Percentiles rank a stretch among this genome's conserved stretches.
phyloP scores from a whole-genome alignment of 1,140 invertebrate species.

The Choristoneura fumiferana region DNA sequence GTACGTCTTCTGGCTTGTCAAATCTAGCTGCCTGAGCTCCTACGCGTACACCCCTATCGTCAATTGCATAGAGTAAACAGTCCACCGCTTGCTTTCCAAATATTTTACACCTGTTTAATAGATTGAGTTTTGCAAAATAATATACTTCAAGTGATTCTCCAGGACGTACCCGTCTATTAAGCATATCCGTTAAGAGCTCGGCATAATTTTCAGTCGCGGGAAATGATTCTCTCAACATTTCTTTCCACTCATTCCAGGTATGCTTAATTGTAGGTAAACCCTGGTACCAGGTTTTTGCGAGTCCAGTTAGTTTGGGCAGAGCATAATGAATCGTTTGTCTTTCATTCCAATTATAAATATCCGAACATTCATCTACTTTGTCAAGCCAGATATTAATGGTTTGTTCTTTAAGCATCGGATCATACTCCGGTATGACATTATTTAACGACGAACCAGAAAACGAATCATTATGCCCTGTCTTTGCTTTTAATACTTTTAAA shows the following conservation, averaged over 20 bases:
- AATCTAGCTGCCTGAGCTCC: slow-evolving; percentile 35
- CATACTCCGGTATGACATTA: too few relatives aligned
- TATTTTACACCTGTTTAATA: slow-evolving; percentile 39
- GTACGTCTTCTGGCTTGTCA: slow-evolving; percentile 29
- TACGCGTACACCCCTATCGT: slow-evolving; percentile 33
- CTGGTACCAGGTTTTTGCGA: background rate
- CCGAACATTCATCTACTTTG: too few relatives aligned
- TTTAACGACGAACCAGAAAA: too few relatives aligned
- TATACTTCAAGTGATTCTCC: slow-evolving; percentile 39
- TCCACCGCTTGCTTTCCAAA: slow-evolving; percentile 38
- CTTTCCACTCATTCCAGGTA: background rate
- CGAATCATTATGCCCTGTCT: background rate
- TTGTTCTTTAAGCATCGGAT: too few relatives aligned
- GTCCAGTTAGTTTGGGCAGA: too few relatives aligned
- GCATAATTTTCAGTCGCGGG: slow-evolving; percentile 37
- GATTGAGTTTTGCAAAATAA: slow-evolving; percentile 41
- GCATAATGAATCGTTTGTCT: background rate
- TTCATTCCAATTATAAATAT: too few relatives aligned
- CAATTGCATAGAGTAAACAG: slow-evolving; percentile 38
- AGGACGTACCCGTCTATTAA: slow-evolving; percentile 27
- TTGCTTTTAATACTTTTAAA: background rate
- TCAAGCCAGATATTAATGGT: too few relatives aligned
- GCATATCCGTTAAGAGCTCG: slow-evolving; percentile 37
- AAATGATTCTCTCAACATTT: background rate
- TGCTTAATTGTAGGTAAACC: background rate